Conservation (phyloP, 2,113 vertebrate species). For the Isurus oxyrinchus region DNA sequence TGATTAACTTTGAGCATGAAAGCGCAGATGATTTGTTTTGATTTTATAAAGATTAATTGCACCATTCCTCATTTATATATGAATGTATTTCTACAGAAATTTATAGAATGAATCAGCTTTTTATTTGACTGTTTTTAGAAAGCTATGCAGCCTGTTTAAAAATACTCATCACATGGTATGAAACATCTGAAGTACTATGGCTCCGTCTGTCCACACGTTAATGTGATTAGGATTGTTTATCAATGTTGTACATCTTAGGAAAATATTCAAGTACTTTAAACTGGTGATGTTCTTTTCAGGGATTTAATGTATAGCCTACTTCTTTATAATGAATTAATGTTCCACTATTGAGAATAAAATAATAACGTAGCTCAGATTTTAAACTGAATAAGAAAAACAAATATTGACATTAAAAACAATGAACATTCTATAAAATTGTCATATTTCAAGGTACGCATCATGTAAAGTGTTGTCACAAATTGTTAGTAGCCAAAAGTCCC, state of each 20-base stretch:
- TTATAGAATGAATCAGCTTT: background rate
- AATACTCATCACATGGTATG: background rate
- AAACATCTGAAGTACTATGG: background rate
- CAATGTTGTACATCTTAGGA: background rate
- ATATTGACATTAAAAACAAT: slow-evolving; percentile 2
- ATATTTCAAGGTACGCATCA: background rate
- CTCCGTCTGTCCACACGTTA: background rate
- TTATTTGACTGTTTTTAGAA: slow-evolving; percentile 1
- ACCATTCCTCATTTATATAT: background rate
- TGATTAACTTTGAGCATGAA: background rate
- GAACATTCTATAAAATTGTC: background rate
- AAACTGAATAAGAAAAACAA: background rate
- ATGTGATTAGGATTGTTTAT: background rate
- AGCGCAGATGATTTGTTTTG: background rate
- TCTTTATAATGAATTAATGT: background rate
- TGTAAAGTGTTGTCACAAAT: background rate
- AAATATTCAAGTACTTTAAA: background rate
- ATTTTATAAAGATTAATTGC: background rate
- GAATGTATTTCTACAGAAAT: background rate
- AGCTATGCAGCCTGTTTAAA: background rate
- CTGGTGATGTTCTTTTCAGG: background rate
- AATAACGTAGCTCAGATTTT: background rate
- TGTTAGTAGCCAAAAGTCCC: background rate
- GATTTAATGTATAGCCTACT: background rate
- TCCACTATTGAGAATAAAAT: background rate